A percentile compares a stretch with the other conserved stretches of the same genome.
phyloP scores from a whole-genome alignment of 1,140 invertebrate genomes.

The Sitophilus oryzae region DNA sequence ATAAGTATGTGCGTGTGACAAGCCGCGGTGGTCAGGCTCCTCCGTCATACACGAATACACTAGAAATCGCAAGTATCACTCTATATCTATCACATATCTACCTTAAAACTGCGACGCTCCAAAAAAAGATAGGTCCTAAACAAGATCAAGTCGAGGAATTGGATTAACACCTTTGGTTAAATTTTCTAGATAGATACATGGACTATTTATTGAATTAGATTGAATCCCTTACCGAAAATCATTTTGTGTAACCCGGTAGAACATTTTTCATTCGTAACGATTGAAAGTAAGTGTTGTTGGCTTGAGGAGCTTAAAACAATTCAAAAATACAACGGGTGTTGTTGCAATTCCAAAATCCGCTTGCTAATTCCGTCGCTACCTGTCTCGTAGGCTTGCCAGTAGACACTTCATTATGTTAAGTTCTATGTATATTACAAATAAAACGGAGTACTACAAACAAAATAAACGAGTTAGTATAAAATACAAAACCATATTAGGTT shows the following conservation, averaged over 20 bases:
- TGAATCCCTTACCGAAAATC: no score
- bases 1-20: constrained; percentile 41
- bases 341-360: no score
- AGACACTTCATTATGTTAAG: constrained; percentile 17
- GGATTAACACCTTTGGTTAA: no score
- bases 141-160: no score
- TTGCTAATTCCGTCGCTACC: constrained; percentile 5
- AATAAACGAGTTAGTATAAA: constrained; percentile 26
- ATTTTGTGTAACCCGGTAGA: no score
- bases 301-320: no score
- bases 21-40: constrained; percentile 29
- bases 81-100: constrained; percentile 28
- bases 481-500: constrained; percentile 26
- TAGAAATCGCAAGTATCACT: constrained; percentile 23
- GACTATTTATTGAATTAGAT: no score
- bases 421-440: constrained; percentile 23
- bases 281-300: no score
- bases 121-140: constrained; percentile 13
- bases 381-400: constrained; percentile 14
- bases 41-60: constrained; percentile 25
- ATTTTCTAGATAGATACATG: no score
- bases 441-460: constrained; percentile 23
- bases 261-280: no score
- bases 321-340: no score
- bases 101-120: constrained; percentile 17